Base-by-base conservation (phyloP, 2,797 vertebrate genomes). In the Cynopterus sphinx region DNA sequence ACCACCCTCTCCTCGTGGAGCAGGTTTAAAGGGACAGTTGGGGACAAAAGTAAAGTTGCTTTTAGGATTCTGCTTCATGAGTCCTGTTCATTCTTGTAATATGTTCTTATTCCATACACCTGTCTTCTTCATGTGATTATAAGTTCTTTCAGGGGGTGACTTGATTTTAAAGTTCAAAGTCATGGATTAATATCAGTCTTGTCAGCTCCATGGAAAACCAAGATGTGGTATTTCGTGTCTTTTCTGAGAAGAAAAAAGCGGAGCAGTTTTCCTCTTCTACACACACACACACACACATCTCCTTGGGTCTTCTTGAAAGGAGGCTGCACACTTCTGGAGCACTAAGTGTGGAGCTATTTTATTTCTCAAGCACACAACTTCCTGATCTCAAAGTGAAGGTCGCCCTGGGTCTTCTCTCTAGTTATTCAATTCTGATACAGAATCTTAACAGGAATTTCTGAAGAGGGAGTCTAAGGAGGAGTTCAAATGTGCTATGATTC, bases 81-180 rank as follows among this genome's bases (percentile, higher is more conserved):
- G 36, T 87, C 85, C 17, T 96, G 21, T 59, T 73, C 15, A 4
- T 90, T 71, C 46, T 53, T 57, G 39, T 91, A 49, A 63, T 13
- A 46, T 41, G 61, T n/a, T 59, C 70, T 82, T 36, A 39, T 49
- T 51, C 55, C 21, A 2, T 36, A 75, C 46, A 88, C 41, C 43
- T 90, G 57, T 65, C 59, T 92, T 92, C 91, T 92, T 96, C n/a
- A 36, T 53, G 71, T 90, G 53, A 75, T 16, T 74, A 31, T 87
- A 31, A 71, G 26, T 13, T 39, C 67, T 79, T 28, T 79, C 28
- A 55, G 46, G 33, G 10, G 33, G 6, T 31, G 10, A 74, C 21
- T 49, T 92, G 57, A 94, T 67, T 94, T 84, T 90, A 61, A 92
- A 97, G 77, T 81, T 71, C 93, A 96, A 91, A 93, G 39, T 84